These are phyloP conservation scores for Bufo gargarizans DNA, from an alignment of 2,113 vertebrate species.

Conservation along the genomic window DNA sequence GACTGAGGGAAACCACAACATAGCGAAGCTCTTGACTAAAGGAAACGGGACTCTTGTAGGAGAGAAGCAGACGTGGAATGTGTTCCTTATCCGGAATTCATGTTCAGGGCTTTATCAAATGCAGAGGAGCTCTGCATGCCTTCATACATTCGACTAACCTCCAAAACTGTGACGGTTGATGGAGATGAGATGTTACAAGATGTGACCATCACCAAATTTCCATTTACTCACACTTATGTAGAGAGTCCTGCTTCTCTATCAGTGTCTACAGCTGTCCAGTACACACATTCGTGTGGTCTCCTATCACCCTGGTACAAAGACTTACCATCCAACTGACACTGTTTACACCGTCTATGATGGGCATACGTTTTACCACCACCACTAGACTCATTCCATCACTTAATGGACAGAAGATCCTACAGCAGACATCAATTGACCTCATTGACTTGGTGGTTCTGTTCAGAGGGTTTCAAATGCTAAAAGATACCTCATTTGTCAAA, in stretches of 20 bases:
- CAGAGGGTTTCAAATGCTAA: no score
- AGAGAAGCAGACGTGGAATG: background rate
- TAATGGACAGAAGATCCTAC: background rate
- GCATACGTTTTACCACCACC: background rate
- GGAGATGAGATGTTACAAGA: background rate
- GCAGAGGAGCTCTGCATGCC: background rate
- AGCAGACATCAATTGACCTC: background rate
- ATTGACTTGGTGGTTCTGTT: no score
- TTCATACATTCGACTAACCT: background rate
- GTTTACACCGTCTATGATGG: background rate
- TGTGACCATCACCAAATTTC: background rate
- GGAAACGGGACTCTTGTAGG: constrained; percentile 43
- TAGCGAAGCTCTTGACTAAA: constrained; percentile 6
- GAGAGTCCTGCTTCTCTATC: background rate
- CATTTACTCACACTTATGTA: background rate
- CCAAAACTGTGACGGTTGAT: background rate
- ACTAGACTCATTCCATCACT: no score
- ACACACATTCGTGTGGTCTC: background rate
- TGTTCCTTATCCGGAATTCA: background rate
- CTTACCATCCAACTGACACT: background rate
- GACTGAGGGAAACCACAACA: constrained; percentile 41
- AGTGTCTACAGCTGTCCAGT: background rate
- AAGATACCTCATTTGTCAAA: no score
- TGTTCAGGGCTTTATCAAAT: background rate
- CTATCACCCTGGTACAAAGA: background rate